These are phyloP conservation scores for Sinocyclocheilus grahami DNA, from an alignment of 2,113 vertebrate genomes.

Conservation along the genomic window DNA sequence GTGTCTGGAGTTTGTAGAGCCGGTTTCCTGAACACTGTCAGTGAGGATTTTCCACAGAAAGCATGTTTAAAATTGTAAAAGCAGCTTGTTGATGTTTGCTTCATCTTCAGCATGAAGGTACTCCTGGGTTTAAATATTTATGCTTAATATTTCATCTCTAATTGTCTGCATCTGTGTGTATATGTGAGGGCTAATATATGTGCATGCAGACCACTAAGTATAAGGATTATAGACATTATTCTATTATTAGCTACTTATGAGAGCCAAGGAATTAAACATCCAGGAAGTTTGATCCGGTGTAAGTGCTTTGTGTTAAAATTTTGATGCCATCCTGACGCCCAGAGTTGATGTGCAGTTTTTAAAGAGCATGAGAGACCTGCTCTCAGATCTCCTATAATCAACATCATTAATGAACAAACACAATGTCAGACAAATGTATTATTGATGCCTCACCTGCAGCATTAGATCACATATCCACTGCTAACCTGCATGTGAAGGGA, in stretches of 20 bases:
- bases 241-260: conserved; percentile 30
- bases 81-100: too few species aligned
- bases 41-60: too few species aligned
- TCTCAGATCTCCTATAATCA: conserved; percentile 21
- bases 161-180: background rate
- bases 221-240: conserved; percentile 36
- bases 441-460: background rate
- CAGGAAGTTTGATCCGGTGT: conserved; percentile 26
- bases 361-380: background rate
- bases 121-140: conserved; percentile 14
- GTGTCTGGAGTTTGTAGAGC: background rate
- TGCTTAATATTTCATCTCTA: background rate
- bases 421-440: conserved; percentile 1
- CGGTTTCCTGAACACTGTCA: too few species aligned
- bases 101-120: background rate
- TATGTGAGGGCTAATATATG: conserved; percentile 11
- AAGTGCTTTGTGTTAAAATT: conserved; percentile 38
- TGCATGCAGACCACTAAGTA: conserved; percentile 4
- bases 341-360: conserved; percentile 21
- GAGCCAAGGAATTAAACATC: conserved; percentile 26
- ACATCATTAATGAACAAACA: conserved; percentile 20
- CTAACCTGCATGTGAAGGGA: background rate
- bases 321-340: conserved; percentile 17
- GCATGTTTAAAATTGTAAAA: too few species aligned
- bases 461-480: background rate